Evolutionary conservation across 2,113 vertebrate genomes (phyloP).

Genomic region (Empidonax alnorum): DNA sequence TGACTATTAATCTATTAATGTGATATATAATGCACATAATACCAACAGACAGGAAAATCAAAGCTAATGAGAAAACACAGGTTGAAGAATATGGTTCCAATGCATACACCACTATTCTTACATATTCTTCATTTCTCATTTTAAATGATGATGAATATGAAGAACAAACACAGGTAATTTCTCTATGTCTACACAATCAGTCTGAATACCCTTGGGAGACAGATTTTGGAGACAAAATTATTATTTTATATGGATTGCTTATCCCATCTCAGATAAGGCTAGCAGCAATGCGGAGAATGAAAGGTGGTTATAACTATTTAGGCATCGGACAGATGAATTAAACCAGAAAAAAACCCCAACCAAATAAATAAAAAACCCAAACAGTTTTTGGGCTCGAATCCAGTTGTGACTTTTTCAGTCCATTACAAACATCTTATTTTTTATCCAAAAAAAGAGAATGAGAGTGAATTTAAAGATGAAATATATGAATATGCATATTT

Average conservation of each 20-base stretch:
- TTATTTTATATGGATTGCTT: background rate
- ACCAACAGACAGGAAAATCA: background rate
- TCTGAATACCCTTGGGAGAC: background rate
- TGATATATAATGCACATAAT: fast-evolving
- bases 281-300: background rate
- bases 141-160: background rate
- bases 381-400: background rate
- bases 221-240: background rate
- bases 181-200: background rate
- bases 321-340: background rate
- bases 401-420: background rate
- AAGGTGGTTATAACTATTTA: background rate
- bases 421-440: background rate
- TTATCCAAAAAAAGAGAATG: background rate
- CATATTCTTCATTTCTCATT: background rate
- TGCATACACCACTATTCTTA: fast-evolving
- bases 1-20: background rate
- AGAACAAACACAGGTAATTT: background rate
- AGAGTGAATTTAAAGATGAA: background rate
- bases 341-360: too few relatives aligned
- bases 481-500: fast-evolving
- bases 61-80: background rate
- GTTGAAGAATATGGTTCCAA: background rate
- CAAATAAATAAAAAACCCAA: background rate
- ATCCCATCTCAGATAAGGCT: background rate